phyloP scores from a whole-genome alignment of 2,113 vertebrate genomes.

The Galemys pyrenaicus region DNA sequence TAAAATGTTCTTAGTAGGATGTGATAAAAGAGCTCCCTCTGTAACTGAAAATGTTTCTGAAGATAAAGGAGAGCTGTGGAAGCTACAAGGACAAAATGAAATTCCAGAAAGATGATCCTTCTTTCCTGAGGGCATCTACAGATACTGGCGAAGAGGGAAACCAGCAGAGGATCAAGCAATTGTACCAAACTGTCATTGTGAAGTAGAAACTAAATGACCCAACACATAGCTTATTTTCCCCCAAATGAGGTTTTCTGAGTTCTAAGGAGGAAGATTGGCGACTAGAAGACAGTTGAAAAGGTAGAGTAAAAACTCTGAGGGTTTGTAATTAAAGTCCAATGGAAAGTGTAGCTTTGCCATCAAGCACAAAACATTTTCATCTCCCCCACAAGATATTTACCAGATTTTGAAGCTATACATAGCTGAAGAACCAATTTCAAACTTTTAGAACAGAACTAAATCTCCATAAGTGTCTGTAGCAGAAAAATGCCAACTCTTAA shows the following conservation, averaged over 20 bases:
- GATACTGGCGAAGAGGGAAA: neutral
- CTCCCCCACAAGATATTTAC: neutral
- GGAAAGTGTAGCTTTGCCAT: neutral
- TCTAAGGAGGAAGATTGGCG: neutral
- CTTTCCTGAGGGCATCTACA: neutral
- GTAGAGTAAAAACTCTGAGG: neutral
- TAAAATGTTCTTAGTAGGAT: neutral
- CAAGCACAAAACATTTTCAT: neutral
- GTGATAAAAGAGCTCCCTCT: neutral
- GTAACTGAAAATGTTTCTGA: neutral
- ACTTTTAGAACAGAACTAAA: neutral
- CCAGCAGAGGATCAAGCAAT: neutral
- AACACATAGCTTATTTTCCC: neutral
- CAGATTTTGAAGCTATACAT: neutral
- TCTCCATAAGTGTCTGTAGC: neutral
- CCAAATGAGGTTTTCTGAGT: neutral
- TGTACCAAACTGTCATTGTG: neutral
- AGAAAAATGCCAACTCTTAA: conserved; percentile 25
- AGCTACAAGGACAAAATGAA: neutral
- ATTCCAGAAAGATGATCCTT: neutral
- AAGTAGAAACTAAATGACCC: neutral
- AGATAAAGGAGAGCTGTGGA: neutral
- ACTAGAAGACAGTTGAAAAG: neutral
- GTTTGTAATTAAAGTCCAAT: neutral
- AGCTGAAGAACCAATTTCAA: neutral